phyloP scores from a whole-genome alignment of 2,888 invertebrate species.

The Ormyrus rosae region DNA sequence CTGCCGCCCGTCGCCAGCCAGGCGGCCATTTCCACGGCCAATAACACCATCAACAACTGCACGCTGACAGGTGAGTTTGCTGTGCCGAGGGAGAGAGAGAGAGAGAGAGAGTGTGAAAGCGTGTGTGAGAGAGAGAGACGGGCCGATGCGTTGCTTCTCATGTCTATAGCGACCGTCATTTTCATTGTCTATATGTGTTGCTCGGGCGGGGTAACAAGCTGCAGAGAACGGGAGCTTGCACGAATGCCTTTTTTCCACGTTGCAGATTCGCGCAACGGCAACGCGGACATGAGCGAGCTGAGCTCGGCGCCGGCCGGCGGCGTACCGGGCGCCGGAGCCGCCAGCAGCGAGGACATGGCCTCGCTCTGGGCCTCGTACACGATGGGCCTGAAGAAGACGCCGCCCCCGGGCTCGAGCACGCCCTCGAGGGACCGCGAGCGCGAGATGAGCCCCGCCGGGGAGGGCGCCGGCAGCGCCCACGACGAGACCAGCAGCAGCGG shows the following conservation, averaged over 20 bases:
- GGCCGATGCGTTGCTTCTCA: conserved; percentile 20
- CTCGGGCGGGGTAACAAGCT: neutral
- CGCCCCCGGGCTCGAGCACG: conserved; percentile 66
- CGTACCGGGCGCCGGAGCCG: conserved; percentile 72
- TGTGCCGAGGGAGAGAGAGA: neutral
- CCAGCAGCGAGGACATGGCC: conserved; percentile 84
- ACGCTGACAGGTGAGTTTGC: conserved; percentile 74
- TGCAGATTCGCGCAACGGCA: conserved; percentile 74
- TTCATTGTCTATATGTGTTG: conserved; percentile 13
- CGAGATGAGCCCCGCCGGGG: conserved; percentile 83
- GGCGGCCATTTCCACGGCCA: conserved; percentile 74
- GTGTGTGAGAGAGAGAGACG: conserved; percentile 26
- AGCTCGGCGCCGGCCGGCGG: conserved; percentile 30
- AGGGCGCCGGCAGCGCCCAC: conserved; percentile 83
- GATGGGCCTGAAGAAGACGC: conserved; percentile 82
- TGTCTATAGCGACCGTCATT: neutral
- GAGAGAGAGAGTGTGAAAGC: conserved; percentile 9
- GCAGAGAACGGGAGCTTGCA: neutral
- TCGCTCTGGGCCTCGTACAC: conserved; percentile 93
- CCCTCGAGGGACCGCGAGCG: conserved; percentile 76
- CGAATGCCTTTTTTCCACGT: neutral
- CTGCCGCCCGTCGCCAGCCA: conserved; percentile 72
- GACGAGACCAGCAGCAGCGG: conserved; percentile 94
- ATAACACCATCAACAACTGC: conserved; percentile 74
- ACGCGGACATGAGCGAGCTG: conserved; percentile 70